Percentiles rank a stretch among this genome's conserved stretches.
Conservation (phyloP, 2,113 vertebrate species). For the Chamaea fasciata region DNA sequence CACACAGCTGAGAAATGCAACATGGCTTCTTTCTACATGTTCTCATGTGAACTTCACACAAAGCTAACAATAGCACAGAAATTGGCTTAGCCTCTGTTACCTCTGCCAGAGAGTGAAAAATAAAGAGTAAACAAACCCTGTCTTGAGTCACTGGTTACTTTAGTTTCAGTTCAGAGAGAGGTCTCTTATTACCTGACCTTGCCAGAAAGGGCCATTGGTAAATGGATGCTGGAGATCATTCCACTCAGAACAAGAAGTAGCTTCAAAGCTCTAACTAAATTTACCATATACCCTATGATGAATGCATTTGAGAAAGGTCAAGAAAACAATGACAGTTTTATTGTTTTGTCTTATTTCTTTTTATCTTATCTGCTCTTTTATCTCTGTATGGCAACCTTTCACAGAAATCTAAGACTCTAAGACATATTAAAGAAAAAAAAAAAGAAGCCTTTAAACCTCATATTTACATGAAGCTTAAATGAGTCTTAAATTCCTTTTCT, state of each 20-base stretch:
- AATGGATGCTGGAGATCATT: slow-evolving; percentile 59
- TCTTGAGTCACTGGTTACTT: neutral
- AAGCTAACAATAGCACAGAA: neutral
- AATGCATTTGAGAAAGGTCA: slow-evolving; percentile 74
- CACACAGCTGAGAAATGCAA: neutral
- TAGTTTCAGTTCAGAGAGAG: slow-evolving; percentile 41
- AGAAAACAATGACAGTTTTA: slow-evolving; percentile 66
- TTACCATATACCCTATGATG: slow-evolving; percentile 42
- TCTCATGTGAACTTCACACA: neutral
- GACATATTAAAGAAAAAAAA: slow-evolving; percentile 64
- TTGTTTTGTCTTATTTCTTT: slow-evolving; percentile 69
- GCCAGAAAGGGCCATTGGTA: slow-evolving; percentile 5
- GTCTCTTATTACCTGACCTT: slow-evolving; percentile 53
- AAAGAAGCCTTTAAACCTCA: neutral
- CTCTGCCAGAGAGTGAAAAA: neutral
- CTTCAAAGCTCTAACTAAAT: slow-evolving; percentile 61
- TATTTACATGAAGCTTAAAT: slow-evolving; percentile 13
- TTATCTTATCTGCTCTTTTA: slow-evolving; percentile 74
- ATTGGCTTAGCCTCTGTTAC: neutral
- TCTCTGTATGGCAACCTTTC: slow-evolving; percentile 75
- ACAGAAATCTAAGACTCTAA: slow-evolving; percentile 66
- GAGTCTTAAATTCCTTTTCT: slow-evolving; percentile 14
- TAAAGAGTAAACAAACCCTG: neutral
- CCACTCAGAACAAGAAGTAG: neutral
- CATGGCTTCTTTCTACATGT: neutral